phyloP scores from a whole-genome alignment of 1,140 invertebrate genomes.

The Achroia grisella region DNA sequence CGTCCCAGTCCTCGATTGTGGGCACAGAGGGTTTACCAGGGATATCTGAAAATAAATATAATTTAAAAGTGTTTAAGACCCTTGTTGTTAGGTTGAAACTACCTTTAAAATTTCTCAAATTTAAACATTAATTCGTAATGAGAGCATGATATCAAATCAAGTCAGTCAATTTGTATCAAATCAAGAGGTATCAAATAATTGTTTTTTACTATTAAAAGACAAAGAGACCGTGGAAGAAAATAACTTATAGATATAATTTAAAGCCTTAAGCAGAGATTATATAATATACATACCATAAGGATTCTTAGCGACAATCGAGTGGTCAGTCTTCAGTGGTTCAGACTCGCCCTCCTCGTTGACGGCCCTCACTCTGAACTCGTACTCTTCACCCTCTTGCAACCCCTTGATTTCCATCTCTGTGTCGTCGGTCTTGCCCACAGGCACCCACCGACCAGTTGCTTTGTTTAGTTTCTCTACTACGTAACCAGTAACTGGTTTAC shows the following conservation, averaged over 20 bases:
- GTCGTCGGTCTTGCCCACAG: conserved; percentile 89
- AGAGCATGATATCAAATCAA: too few relatives aligned
- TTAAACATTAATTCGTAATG: too few relatives aligned
- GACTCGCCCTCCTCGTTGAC: conserved; percentile 98
- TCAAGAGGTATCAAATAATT: too few relatives aligned
- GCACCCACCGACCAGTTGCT: conserved; percentile 93
- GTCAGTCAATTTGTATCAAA: too few relatives aligned
- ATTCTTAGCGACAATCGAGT: conserved; percentile 92
- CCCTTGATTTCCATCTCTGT: conserved; percentile 94
- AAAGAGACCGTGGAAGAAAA: too few relatives aligned
- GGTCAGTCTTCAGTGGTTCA: conserved; percentile 93
- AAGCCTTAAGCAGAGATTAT: background rate
- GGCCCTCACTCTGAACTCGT: conserved; percentile 98
- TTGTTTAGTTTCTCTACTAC: conserved; percentile 97
- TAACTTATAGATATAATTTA: background rate
- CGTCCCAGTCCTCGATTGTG: conserved; percentile 94
- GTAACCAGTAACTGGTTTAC: conserved; percentile 94
- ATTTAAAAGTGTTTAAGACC: too few relatives aligned
- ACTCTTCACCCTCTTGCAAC: conserved; percentile 94
- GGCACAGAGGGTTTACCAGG: conserved; percentile 92
- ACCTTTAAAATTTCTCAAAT: too few relatives aligned
- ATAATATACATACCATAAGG: conserved; percentile 83
- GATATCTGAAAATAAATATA: conserved; percentile 75
- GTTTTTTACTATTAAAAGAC: too few relatives aligned
- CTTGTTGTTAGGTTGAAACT: too few relatives aligned